These are phyloP conservation scores for Ctenodactylus gundi DNA, from an alignment of 2,113 vertebrate species.

Conservation along the genomic window DNA sequence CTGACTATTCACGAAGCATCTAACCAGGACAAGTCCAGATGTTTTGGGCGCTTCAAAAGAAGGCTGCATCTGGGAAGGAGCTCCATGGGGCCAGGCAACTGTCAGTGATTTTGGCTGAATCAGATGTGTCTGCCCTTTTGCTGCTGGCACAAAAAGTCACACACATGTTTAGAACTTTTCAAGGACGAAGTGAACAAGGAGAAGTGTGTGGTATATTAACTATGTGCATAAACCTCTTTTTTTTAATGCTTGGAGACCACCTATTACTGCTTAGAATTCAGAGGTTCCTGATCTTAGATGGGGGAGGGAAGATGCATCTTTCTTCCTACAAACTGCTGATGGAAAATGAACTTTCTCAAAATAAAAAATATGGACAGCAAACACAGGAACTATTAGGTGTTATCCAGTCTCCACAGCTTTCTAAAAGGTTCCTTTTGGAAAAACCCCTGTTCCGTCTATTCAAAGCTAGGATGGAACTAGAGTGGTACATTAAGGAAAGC, in stretches of 20 bases:
- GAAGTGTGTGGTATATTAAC: neutral
- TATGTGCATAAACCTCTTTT: neutral
- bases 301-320: neutral
- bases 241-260: neutral
- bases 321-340: constrained; percentile 14
- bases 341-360: constrained; percentile 15
- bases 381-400: neutral
- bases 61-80: constrained; percentile 56
- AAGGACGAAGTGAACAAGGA: constrained; percentile 51
- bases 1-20: constrained; percentile 33
- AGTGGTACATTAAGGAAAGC: neutral
- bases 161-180: constrained; percentile 63
- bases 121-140: constrained; percentile 47
- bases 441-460: neutral
- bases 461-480: neutral
- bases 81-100: constrained; percentile 69
- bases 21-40: constrained; percentile 56
- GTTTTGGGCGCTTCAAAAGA: constrained; percentile 59
- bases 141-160: constrained; percentile 50
- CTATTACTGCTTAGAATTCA: neutral
- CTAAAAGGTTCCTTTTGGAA: neutral
- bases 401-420: neutral
- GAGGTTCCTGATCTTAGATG: neutral
- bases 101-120: constrained; percentile 76
- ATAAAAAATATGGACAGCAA: neutral